Base-by-base conservation (phyloP, 2,888 invertebrate genomes). In the Tachina fera region DNA sequence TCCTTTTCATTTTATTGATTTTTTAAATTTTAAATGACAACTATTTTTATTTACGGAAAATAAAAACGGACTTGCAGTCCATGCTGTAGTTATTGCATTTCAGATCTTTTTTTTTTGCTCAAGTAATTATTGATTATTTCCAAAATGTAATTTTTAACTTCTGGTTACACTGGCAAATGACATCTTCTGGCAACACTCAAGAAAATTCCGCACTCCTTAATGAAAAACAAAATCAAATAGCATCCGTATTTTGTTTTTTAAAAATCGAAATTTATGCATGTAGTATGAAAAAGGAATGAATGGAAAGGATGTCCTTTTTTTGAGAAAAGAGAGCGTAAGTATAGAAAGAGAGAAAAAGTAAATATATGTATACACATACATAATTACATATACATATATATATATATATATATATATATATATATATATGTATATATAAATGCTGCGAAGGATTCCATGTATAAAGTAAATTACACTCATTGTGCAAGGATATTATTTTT, bases 221-320 rank as follows among this genome's bases (percentile, higher is more conserved):
- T n/a, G n/a, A 31, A 65, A 72, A 47, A 53, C 9, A 5, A 8
- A 58, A 56, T 3, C 13, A 47, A 11, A 22, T 58, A 31, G 41
- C 56, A 68, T 77, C 67, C 58, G 39, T 4, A 67, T 67, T 58
- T 49, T 45, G 31, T 76, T 16, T 14, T 49, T 16, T 43, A 56
- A 16, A 45, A 79, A 45, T 6, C 13, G 11, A 9, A 14, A 41
- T 47, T 39, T 58, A 10, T 22, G 22, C n/a, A 16, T 9, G n/a
- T 8, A 4, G 8, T 1, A 16, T 47, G 16, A 9, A 49, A 49
- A 16, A n/a, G 13, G 8, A n/a, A 39, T n/a, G 58, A 3, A 56
- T 13, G 41, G 16, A 43, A 56, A 16, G 11, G 19, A 63, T 67
- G 49, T 74, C 60, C 53, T 76, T 67, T 41, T 56, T 43, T 11